Evolutionary conservation across 23 tunicate genomes (phyloP), one percentile per base, ranked within the genome.

Genomic region (Trididemnum nubilum): DNA sequence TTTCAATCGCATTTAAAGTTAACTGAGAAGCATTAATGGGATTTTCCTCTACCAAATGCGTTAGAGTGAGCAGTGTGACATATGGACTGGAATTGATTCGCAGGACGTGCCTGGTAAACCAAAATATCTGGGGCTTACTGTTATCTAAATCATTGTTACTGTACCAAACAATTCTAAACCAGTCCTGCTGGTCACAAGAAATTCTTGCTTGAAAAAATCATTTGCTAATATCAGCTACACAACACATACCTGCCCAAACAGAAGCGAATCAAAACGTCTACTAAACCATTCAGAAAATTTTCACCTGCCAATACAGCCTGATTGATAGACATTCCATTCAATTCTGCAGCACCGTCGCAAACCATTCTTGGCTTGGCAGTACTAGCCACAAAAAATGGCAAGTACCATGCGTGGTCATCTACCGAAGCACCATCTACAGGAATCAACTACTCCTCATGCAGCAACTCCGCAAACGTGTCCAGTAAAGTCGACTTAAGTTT

Each of bases 21-120:
- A 39, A 19, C 58, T 73, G 74, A 38, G 58, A 9, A 15, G 78
- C 78, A 38, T 38, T 40, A 38, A 28, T 39, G 31, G 78, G 58
- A 24, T 73, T 73, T 40, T 73, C 19, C 9, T 7, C 58, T 7
- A 40, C 58, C 27, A 73, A n/a, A 25, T 31, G 9, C 28, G 37
- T 39, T 21, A 73, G 31, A 2, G 74, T 37, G 7, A 69, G n/a
- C 7, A 38, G 24, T 2, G 78, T 27, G 15, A 73, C 58, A 24
- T 73, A 73, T 15, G 78, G 58, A 30, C 78, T 73, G 28, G 58
- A 38, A 38, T 73, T 73, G 2, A 73, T 40, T 38, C 78, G 58
- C 78, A 57, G 39, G 21, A 40, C 58, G 78, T 73, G 78, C 2
- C 57, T 5, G 39, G 58, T 38, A 38, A 73, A 73, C 7, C 58